Conservation (phyloP, 1,140 invertebrate species). For the Drosophila athabasca region DNA sequence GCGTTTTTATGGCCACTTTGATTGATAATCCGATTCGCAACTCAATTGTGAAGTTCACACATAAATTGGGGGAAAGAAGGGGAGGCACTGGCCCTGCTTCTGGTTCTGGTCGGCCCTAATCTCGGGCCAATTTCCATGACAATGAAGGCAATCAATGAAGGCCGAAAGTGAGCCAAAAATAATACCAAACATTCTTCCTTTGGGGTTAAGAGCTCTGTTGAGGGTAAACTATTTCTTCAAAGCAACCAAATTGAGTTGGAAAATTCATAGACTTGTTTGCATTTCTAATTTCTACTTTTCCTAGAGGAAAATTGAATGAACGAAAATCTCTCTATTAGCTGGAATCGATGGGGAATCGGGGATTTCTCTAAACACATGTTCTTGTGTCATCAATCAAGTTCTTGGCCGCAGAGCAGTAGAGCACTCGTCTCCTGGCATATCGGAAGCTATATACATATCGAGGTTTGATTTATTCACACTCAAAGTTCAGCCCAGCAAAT, state of each 20-base stretch:
- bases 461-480: conserved; percentile 69
- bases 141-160: conserved; percentile 33
- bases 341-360: no score
- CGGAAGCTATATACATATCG: neutral
- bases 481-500: conserved; percentile 59
- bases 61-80: no score
- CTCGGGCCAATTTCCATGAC: conserved; percentile 42
- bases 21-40: conserved; percentile 52
- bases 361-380: no score
- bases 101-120: conserved; percentile 11
- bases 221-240: conserved; percentile 39
- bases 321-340: no score
- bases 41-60: conserved; percentile 48
- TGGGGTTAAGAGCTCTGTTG: neutral
- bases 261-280: conserved; percentile 32
- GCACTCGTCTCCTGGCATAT: no score
- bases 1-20: conserved; percentile 49
- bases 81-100: neutral
- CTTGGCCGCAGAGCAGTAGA: neutral
- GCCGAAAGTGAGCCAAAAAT: neutral
- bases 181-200: conserved; percentile 11
- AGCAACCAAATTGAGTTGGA: conserved; percentile 41
- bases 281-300: conserved; percentile 8
- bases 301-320: neutral
- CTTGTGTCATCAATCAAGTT: conserved; percentile 15